Evolutionary conservation across 2,797 vertebrate species (phyloP).

Genomic region (Poeciliopsis paucimaculata): DNA sequence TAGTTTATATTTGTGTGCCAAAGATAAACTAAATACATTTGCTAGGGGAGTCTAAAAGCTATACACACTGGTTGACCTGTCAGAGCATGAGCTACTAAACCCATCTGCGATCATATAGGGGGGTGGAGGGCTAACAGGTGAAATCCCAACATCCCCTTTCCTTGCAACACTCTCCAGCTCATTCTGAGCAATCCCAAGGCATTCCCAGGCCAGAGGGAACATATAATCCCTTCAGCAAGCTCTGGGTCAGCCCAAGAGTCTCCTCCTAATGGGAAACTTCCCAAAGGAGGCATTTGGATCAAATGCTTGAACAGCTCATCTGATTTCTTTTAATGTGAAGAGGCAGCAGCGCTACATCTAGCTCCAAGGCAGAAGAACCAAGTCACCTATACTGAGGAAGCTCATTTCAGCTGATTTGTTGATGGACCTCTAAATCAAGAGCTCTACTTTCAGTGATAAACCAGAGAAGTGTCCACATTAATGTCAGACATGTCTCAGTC

Average conservation of each 20-base stretch:
- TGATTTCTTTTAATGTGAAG: conserved; percentile 2
- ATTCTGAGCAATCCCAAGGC: background rate
- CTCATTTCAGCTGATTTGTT: background rate
- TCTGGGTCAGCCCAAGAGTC: background rate
- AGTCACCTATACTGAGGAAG: background rate
- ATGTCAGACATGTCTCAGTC: background rate
- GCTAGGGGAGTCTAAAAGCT: background rate
- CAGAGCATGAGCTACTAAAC: background rate
- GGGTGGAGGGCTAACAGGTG: background rate
- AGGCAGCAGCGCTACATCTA: background rate
- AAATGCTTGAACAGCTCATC: background rate
- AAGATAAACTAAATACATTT: background rate
- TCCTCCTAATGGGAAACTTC: background rate
- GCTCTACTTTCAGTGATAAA: background rate
- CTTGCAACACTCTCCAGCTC: background rate
- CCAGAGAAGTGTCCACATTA: background rate
- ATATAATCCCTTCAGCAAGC: background rate
- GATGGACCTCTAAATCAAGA: background rate
- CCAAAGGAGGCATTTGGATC: background rate
- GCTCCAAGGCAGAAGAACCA: background rate
- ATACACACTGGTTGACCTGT: background rate
- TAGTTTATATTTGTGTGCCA: background rate
- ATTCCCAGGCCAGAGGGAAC: background rate
- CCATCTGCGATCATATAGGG: background rate
- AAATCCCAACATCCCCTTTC: background rate